Base-by-base conservation (phyloP, 1,140 invertebrate genomes). In the Anastrepha obliqua region DNA sequence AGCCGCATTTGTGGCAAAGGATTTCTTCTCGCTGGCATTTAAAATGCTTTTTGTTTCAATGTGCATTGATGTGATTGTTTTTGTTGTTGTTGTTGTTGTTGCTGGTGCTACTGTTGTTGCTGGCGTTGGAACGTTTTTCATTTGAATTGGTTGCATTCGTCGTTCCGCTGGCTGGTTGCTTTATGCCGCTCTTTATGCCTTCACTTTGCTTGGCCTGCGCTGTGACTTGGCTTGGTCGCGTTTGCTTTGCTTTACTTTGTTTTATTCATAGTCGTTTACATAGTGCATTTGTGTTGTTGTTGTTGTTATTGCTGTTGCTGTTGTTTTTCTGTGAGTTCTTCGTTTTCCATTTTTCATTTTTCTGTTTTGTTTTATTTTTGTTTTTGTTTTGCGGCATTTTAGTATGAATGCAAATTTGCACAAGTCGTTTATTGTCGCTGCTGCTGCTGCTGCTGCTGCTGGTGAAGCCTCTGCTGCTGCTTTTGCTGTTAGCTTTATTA, bases 341-440 rank as follows among this genome's bases (percentile, higher is more conserved):
- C n/a, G 60, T n/a, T 62, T 62, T 62, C 29, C 60, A 62, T 62
- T 62, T 44, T n/a, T 51, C 44, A 9, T 20, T 81, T 44, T 17
- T 74, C 17, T 74, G 39, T 51, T 51, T 81, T 55, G 74, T 81
- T 51, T n/a, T 81, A 8, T 9, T 81, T 13, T 81, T 51, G 2
- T 55, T 81, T 81, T 81, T 55, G 74, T 55, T 62, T 62, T 62
- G 42, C 74, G 47, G 51, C 42, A 81, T 55, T 81, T 81, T 81
- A 81, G 74, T 47, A 51, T 81, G 47, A 55, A 55, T 55, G 47
- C 74, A 81, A 58, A 55, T 81, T 81, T 81, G 47, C 74, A 55
- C 20, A 51, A 81, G 74, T 81, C 47, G n/a, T 81, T 81, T 74
- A 74, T 44, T 81, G 74, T 81, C 47, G 39, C 55, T 81, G 74